Conservation (phyloP, 2,888 invertebrate genomes). For the Leptinotarsa haldemani region DNA sequence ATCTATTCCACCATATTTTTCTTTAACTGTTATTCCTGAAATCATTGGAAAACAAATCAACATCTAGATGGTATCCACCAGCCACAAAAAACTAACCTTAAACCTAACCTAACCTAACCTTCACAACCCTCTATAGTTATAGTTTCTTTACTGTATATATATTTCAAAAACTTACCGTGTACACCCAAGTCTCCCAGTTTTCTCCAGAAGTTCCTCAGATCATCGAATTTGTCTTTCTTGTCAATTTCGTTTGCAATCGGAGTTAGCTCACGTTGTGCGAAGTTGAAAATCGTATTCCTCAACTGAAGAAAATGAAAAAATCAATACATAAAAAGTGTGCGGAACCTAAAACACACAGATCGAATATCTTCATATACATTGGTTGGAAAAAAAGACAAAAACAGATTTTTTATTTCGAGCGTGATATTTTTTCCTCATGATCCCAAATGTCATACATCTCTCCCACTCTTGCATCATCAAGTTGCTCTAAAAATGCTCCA, state of each 20-base stretch:
- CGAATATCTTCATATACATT: not conserved
- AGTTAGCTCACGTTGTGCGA: conserved; percentile 94
- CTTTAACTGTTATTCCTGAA: conserved; percentile 83
- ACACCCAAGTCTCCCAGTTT: conserved; percentile 91
- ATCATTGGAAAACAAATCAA: not conserved
- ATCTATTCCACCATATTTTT: conserved; percentile 92
- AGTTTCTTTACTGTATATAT: too few species aligned
- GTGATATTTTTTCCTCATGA: too few species aligned
- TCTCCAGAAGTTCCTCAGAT: conserved; percentile 83
- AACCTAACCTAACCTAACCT: not conserved
- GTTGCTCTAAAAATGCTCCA: too few species aligned
- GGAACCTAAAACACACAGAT: not conserved
- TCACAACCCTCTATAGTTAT: too few species aligned
- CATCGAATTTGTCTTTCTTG: conserved; percentile 81
- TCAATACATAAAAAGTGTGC: not conserved
- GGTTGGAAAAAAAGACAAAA: too few species aligned
- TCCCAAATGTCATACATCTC: too few species aligned
- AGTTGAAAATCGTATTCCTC: conserved; percentile 75
- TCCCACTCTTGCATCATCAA: too few species aligned
- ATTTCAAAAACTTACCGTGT: conserved; percentile 74
- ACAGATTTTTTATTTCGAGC: too few species aligned
- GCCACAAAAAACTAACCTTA: not conserved
- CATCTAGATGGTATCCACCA: not conserved
- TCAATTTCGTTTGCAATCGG: conserved; percentile 94
- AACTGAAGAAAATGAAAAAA: not conserved